Base-by-base conservation (phyloP, 1,140 invertebrate species). In the Halictus rubicundus region DNA sequence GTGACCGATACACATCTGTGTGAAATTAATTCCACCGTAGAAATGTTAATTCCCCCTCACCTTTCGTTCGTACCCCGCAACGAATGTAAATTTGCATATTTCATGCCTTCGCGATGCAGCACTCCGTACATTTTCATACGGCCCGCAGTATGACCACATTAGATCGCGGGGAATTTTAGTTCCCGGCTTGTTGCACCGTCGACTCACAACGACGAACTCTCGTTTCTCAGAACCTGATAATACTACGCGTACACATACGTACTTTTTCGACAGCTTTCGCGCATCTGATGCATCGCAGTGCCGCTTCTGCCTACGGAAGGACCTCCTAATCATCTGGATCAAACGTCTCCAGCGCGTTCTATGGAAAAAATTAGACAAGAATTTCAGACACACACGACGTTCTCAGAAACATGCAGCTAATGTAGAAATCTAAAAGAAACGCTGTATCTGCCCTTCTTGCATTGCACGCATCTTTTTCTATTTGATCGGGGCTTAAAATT, bases 11-110 rank as follows among this genome's bases (percentile, higher is more conserved):
- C 32, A 21, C 27, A 42, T 7, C 23, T 32, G 19, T 37, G 73
- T 68, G 19, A 37, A 69, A 77, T 77, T 77, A 69, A 77, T 77
- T 77, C 42, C 74, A 16, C 14, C 65, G 66, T 61, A 49, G 54
- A 61, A 61, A 69, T 61, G 66, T 77, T 77, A 69, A 77, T 69
- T 49, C 60, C 74, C 21, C 39, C 23, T 52, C 49, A 3, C 16
- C 49, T 16, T 12, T 46, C 49, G 6, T 16, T 16, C 19, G 16
- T 49, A 5, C 46, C 46, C 46, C 14, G 14, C 46, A 0, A 4
- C 16, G 49, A 19, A 21, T 19, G 39, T 69, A 61, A 69, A 77
- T 77, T 69, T 61, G 65, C 57, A 61, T 61, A 69, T 69, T 61
- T 61, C 39, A 25, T 14, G n/a, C n/a, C 5, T n/a, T 39, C 63